Evolutionary conservation across 2,797 vertebrate genomes (phyloP), one percentile per base, ranked within the genome.

Genomic region (Mormyrus hasselquistii): DNA sequence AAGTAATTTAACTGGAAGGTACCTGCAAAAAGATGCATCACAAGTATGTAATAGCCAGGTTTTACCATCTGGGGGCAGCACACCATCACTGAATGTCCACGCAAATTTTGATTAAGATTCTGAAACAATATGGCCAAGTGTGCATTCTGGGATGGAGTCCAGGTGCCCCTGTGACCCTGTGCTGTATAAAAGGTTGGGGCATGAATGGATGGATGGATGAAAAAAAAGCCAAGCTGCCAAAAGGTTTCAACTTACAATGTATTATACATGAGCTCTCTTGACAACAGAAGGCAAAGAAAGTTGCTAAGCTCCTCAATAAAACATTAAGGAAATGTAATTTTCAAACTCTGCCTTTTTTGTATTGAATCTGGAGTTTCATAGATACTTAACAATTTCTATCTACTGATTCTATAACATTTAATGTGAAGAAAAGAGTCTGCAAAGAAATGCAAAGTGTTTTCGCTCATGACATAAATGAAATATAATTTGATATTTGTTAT

Each of bases 51-150:
- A 73, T 86, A 29, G 12, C 49, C 9, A n/a, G 53, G 19, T 55
- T 50, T 73, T 10, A 41, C 88, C 88, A 89, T 16, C 10, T 69
- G 88, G 69, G 88, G 88, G 88, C 84, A 69, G 34, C 44, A 85
- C 57, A 38, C 6, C 29, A 50, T 55, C 55, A 55, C 52, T 57
- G 52, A 55, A 34, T 52, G 25, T 41, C 38, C 34, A 3, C 14
- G 0, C 14, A 76, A 76, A 76, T 44, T 19, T 44, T 44, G 16
- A 79, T 10, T 41, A 79, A n/a, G 38, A 79, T 44, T 79, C 38
- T 79, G 38, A 79, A 14, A 76, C 69, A 16, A 76, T 76, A 76
- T 76, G 73, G 34, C 38, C 1, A 2, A 6, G 73, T 19, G 14
- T 79, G 16, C 73, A 8, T 16, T n/a, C 14, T n/a, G 38, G 4